phyloP scores from a whole-genome alignment of 2,888 invertebrate species.

The Trilocha varians region DNA sequence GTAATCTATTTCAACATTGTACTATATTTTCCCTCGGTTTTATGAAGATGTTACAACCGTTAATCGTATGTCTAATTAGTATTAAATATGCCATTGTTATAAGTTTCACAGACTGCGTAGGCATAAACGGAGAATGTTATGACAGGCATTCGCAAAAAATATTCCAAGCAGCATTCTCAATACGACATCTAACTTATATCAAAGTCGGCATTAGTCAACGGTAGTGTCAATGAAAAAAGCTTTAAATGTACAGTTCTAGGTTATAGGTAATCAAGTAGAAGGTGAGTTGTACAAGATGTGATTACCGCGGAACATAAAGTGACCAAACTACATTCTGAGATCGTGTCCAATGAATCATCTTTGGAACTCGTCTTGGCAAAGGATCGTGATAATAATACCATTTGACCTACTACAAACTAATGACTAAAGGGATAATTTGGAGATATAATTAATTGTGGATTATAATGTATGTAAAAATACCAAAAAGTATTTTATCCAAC shows the following conservation, averaged over 20 bases:
- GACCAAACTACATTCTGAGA: conserved; percentile 57
- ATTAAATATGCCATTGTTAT: conserved; percentile 21
- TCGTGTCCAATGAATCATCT: conserved; percentile 53
- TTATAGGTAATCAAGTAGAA: conserved; percentile 5
- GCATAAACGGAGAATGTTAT: conserved; percentile 37
- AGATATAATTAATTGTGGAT: not conserved
- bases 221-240: not conserved
- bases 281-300: conserved; percentile 32
- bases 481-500: no score
- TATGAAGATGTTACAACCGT: conserved; percentile 7
- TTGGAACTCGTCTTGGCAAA: conserved; percentile 49
- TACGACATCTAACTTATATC: not conserved
- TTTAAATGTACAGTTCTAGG: not conserved
- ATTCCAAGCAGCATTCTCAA: conserved; percentile 33
- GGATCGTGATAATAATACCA: conserved; percentile 43
- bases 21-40: not conserved
- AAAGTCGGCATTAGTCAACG: not conserved
- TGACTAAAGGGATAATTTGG: conserved; percentile 13
- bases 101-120: conserved; percentile 27
- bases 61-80: not conserved
- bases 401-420: conserved; percentile 40
- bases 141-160: conserved; percentile 38
- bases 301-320: conserved; percentile 37
- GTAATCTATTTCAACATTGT: not conserved
- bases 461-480: not conserved